Evolutionary conservation across 2,113 vertebrate genomes (phyloP).

Genomic region (Grammomys surdaster): DNA sequence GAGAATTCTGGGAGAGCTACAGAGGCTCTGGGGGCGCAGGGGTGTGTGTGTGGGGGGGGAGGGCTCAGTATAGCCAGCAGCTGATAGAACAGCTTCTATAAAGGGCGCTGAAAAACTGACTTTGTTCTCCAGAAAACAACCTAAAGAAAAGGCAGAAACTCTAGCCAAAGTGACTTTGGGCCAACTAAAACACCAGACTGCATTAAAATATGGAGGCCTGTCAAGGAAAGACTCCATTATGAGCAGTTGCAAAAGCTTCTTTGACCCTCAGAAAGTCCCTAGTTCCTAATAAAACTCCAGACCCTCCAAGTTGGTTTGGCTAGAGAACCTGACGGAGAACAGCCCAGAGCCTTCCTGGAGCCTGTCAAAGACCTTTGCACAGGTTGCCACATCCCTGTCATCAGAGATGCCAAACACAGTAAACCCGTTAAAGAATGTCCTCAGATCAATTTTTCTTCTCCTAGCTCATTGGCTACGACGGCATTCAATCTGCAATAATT

Average conservation of each 20-base stretch:
- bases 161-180: conserved; percentile 38
- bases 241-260: conserved; percentile 52
- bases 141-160: conserved; percentile 68
- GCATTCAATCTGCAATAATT: conserved; percentile 60
- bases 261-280: conserved; percentile 43
- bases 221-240: conserved; percentile 21
- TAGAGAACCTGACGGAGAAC: conserved; percentile 7
- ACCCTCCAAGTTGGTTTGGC: conserved; percentile 47
- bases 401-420: conserved; percentile 9
- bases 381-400: not conserved
- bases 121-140: conserved; percentile 57
- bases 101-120: conserved; percentile 42
- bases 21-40: not conserved
- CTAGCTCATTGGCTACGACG: conserved; percentile 2
- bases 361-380: conserved; percentile 39
- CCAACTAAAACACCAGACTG: conserved; percentile 65
- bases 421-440: not conserved
- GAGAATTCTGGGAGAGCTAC: not conserved
- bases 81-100: not conserved
- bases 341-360: conserved; percentile 40
- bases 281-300: conserved; percentile 63
- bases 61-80: not conserved
- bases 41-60: too few species aligned
- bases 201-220: conserved; percentile 61
- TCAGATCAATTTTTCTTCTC: conserved; percentile 31